phyloP scores from a whole-genome alignment of 2,113 vertebrate species.

The Pandion haliaetus region DNA sequence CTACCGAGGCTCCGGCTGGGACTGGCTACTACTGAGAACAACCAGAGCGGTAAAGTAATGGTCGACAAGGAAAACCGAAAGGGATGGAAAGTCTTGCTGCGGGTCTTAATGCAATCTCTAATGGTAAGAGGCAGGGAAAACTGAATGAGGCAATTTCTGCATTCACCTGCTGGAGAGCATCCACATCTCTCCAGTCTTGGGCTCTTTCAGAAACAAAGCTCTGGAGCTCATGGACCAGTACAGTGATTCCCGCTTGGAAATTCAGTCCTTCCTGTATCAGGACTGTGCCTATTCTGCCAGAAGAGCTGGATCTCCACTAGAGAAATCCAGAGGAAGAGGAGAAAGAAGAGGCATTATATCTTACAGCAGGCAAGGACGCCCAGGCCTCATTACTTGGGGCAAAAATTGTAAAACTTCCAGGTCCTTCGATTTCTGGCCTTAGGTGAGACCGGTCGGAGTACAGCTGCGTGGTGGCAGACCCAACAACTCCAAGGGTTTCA shows the following conservation, averaged over 20 bases:
- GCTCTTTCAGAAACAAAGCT: neutral
- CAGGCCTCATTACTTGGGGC: constrained; percentile 96
- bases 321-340: neutral
- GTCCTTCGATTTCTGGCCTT: constrained; percentile 88
- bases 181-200: neutral
- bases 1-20: neutral
- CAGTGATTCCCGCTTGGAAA: neutral
- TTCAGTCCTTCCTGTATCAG: neutral
- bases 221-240: neutral
- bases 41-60: neutral
- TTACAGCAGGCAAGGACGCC: constrained; percentile 86
- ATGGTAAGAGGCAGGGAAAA: neutral
- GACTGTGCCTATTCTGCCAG: neutral
- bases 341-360: constrained; percentile 35
- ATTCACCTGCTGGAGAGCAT: neutral
- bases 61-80: neutral
- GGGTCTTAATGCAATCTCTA: neutral
- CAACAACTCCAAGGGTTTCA: constrained; percentile 88
- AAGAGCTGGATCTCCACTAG: neutral
- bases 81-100: neutral
- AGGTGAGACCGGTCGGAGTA: constrained; percentile 89
- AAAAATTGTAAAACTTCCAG: constrained; percentile 95
- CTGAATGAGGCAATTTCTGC: neutral
- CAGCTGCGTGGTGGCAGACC: constrained; percentile 90
- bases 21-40: neutral